These are phyloP conservation scores for Limosa lapponica DNA, from an alignment of 2,797 vertebrate species.

Conservation along the genomic window DNA sequence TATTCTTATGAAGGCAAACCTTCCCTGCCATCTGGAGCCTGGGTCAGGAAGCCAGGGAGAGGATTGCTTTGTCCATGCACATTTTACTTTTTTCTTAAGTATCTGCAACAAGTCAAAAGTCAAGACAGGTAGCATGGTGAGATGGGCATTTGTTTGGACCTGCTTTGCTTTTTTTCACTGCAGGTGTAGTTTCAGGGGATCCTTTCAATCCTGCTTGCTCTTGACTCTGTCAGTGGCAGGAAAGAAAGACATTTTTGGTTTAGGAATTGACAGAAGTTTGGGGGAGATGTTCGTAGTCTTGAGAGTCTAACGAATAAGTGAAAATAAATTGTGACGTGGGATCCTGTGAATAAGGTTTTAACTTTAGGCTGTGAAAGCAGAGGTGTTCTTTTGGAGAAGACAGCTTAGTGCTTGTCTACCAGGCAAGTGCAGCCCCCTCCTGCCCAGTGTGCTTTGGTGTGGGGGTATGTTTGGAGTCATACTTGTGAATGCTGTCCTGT, in stretches of 20 bases:
- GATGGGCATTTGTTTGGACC: background rate
- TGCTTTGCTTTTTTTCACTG: rapidly evolving
- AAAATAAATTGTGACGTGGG: background rate
- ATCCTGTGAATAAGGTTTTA: background rate
- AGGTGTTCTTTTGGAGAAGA: background rate
- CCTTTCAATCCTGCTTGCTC: background rate
- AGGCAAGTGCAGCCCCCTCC: background rate
- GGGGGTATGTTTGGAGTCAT: background rate
- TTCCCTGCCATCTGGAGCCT: background rate
- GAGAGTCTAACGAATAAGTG: background rate
- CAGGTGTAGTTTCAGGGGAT: background rate
- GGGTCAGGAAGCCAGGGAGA: background rate
- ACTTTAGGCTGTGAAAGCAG: background rate
- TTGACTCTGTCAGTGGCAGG: background rate
- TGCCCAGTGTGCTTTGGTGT: rapidly evolving
- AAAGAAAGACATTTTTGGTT: background rate
- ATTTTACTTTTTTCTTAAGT: background rate
- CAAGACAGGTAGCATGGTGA: background rate
- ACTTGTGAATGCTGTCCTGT: background rate
- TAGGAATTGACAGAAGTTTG: background rate
- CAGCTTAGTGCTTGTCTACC: background rate
- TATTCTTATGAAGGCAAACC: background rate
- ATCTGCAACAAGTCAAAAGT: background rate
- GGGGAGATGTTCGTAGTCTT: background rate
- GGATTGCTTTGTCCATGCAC: background rate